Percentiles rank a stretch among this genome's conserved stretches.
phyloP scores from a whole-genome alignment of 2,888 invertebrate genomes.

The Troides oblongomaculatus region DNA sequence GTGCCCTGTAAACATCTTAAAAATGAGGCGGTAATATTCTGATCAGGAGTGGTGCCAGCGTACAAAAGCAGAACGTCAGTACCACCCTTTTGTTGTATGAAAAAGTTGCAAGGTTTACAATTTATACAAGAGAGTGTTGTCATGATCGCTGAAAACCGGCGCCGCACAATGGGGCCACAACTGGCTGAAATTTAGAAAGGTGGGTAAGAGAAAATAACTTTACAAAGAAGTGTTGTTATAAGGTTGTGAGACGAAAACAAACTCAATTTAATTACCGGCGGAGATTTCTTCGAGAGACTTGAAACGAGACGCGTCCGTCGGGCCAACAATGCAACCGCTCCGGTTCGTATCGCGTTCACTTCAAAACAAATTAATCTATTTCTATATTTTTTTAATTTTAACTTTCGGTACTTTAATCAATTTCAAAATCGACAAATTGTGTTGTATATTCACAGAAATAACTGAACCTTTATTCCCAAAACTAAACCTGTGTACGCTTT shows the following conservation, averaged over 20 bases:
- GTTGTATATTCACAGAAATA: too few species aligned
- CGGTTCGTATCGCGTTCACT: neutral
- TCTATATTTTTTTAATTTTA: too few species aligned
- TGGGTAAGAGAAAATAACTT: slow-evolving; percentile 15
- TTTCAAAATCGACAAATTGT: too few species aligned
- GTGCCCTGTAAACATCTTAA: too few species aligned
- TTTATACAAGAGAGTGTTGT: neutral
- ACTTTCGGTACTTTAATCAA: too few species aligned
- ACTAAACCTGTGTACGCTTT: too few species aligned
- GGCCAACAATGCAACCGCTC: neutral
- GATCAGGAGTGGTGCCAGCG: too few species aligned
- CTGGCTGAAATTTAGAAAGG: slow-evolving; percentile 17
- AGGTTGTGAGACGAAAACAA: slow-evolving; percentile 25
- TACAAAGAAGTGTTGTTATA: slow-evolving; percentile 27
- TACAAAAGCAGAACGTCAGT: too few species aligned
- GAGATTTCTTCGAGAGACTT: slow-evolving; percentile 16
- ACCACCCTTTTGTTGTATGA: neutral
- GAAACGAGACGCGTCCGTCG: slow-evolving; percentile 9
- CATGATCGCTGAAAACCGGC: neutral
- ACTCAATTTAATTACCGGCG: slow-evolving; percentile 27
- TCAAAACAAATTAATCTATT: neutral
- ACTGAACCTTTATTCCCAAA: too few species aligned
- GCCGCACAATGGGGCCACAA: slow-evolving; percentile 12
- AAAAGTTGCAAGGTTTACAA: neutral
- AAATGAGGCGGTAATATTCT: too few species aligned